Evolutionary conservation across 2,113 vertebrate species (phyloP).

Genomic region (Triplophysa dalaica): DNA sequence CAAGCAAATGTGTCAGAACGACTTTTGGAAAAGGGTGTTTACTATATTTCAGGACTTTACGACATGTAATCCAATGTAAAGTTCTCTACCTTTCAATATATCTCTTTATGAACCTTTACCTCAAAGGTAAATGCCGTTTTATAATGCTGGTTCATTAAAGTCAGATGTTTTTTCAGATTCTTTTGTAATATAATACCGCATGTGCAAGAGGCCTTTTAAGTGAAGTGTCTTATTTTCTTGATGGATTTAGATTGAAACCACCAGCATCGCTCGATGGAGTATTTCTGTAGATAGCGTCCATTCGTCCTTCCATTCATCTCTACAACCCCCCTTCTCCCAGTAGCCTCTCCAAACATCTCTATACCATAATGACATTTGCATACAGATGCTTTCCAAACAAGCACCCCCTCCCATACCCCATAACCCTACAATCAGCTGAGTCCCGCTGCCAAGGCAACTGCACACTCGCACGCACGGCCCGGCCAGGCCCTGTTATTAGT

Average conservation of each 20-base stretch:
- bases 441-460: constrained; percentile 41
- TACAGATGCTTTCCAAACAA: constrained; percentile 82
- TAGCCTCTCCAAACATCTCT: constrained; percentile 54
- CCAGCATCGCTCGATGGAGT: neutral
- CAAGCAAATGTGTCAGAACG: constrained; percentile 1
- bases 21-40: neutral
- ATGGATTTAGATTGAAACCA: constrained; percentile 23
- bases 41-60: constrained; percentile 16
- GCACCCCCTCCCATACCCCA: constrained; percentile 22
- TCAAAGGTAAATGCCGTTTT: neutral
- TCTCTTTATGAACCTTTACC: neutral
- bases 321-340: constrained; percentile 8
- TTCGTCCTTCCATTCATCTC: constrained; percentile 18
- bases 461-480: constrained; percentile 25
- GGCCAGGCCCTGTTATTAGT: constrained; percentile 37
- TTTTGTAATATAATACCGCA: constrained; percentile 7
- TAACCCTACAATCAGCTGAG: constrained; percentile 58
- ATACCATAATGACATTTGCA: constrained; percentile 81
- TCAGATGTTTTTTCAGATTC: neutral
- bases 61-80: constrained; percentile 11
- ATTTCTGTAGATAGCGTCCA: constrained; percentile 37
- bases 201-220: constrained; percentile 13
- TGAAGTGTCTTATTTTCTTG: constrained; percentile 42
- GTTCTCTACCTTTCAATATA: neutral
- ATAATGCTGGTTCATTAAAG: constrained; percentile 10